phyloP scores from a whole-genome alignment of 2,888 invertebrate genomes.

The Pyrocoelia pectoralis region DNA sequence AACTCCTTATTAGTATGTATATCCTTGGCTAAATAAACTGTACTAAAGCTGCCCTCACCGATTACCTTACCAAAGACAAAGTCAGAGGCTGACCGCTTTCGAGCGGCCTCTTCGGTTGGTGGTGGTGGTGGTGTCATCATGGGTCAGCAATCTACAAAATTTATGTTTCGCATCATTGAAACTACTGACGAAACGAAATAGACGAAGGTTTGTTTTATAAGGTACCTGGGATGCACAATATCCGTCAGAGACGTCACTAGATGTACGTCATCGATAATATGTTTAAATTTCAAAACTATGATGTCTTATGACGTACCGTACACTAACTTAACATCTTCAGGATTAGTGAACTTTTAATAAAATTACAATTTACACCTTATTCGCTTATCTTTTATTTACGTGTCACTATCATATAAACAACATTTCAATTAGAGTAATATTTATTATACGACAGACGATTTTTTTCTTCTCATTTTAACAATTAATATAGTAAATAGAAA shows the following conservation, averaged over 20 bases:
- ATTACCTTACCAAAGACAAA: constrained; percentile 95
- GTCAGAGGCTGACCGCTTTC: constrained; percentile 82
- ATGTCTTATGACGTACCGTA: constrained; percentile 27
- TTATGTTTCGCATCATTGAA: background rate
- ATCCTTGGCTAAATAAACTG: constrained; percentile 93
- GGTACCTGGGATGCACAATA: constrained; percentile 9
- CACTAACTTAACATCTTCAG: constrained; percentile 10
- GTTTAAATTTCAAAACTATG: constrained; percentile 31
- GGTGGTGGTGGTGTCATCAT: constrained; percentile 54
- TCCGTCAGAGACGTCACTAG: constrained; percentile 31
- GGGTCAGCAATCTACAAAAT: background rate
- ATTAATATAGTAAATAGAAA: constrained; percentile 9
- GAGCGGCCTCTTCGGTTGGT: constrained; percentile 53
- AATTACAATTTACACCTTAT: background rate
- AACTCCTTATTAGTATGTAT: constrained; percentile 88
- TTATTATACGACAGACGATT: background rate
- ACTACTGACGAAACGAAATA: constrained; percentile 23
- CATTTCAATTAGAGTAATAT: background rate
- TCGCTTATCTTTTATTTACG: background rate
- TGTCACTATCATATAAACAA: background rate
- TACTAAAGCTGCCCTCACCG: constrained; percentile 97
- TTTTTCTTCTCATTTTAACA: background rate
- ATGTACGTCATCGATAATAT: constrained; percentile 29
- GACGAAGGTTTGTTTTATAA: constrained; percentile 12
- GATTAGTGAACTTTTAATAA: constrained; percentile 25